These are phyloP conservation scores for Halictus ligatus DNA, from an alignment of 2,888 invertebrate species.

Conservation along the genomic window DNA sequence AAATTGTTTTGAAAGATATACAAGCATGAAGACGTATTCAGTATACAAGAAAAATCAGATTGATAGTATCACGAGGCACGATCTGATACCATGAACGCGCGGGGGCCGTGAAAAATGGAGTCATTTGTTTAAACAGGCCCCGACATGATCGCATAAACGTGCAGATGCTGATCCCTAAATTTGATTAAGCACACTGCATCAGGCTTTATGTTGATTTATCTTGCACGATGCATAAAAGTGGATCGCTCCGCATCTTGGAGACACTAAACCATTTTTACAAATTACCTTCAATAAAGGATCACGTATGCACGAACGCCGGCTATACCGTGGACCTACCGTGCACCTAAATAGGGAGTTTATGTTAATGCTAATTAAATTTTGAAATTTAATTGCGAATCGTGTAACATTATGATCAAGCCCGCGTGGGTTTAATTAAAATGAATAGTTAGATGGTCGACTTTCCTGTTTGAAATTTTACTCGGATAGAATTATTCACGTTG, in stretches of 20 bases:
- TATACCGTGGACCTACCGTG: background rate
- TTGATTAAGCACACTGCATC: background rate
- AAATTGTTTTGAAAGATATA: background rate
- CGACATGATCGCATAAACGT: background rate
- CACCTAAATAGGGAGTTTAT: background rate
- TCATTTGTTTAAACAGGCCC: slow-evolving; percentile 17
- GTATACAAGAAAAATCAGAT: background rate
- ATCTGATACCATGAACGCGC: background rate
- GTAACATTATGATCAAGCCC: background rate
- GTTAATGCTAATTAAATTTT: slow-evolving; percentile 1
- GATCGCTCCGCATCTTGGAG: background rate
- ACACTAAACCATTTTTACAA: background rate
- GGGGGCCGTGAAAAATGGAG: slow-evolving; percentile 29
- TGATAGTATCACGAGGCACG: no score
- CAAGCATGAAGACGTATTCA: background rate
- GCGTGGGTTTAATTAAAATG: background rate
- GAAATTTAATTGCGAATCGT: background rate
- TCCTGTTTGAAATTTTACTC: background rate
- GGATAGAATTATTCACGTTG: background rate
- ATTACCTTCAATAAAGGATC: background rate
- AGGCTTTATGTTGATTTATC: background rate
- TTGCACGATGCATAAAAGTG: background rate
- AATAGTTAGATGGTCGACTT: background rate
- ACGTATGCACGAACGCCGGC: background rate
- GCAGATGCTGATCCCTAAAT: background rate